These are phyloP conservation scores for Euzophera pinguis DNA, from an alignment of 2,888 invertebrate genomes.

Conservation along the genomic window DNA sequence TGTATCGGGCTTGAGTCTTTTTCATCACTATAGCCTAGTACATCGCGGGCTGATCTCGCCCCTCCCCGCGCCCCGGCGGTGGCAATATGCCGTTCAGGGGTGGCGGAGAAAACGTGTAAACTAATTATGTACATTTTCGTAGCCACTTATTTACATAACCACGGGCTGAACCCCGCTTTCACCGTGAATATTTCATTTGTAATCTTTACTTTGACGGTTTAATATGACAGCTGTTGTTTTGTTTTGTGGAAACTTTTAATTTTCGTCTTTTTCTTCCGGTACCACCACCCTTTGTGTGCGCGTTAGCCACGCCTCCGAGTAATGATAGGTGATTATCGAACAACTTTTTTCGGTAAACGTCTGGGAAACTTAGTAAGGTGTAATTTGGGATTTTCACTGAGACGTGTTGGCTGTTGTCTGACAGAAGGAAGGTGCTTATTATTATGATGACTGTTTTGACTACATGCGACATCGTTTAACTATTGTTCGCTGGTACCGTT, in stretches of 20 bases:
- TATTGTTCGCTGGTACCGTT: conserved; percentile 30
- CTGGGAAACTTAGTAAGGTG: conserved; percentile 58
- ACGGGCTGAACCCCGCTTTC: conserved; percentile 74
- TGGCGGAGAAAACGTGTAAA: conserved; percentile 76
- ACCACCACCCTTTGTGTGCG: conserved; percentile 63
- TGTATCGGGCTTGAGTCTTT: neutral
- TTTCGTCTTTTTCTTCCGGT: conserved; percentile 66
- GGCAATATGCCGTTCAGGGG: conserved; percentile 61
- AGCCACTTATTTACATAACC: conserved; percentile 79
- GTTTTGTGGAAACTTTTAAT: conserved; percentile 78
- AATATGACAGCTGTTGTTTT: conserved; percentile 78
- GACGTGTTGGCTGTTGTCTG: conserved; percentile 49
- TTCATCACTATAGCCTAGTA: conserved; percentile 32
- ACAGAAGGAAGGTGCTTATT: conserved; percentile 56
- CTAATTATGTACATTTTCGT: conserved; percentile 80
- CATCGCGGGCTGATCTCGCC: conserved; percentile 66
- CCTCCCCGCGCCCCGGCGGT: conserved; percentile 29
- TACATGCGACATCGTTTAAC: conserved; percentile 32
- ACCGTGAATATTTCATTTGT: conserved; percentile 79
- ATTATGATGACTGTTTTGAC: conserved; percentile 59
- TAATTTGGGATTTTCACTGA: conserved; percentile 66
- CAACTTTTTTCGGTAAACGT: conserved; percentile 59
- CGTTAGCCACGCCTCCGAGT: conserved; percentile 59
- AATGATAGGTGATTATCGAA: conserved; percentile 74
- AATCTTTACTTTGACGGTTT: conserved; percentile 78